Percentiles rank a stretch among this genome's conserved stretches.
Evolutionary conservation across 2,113 vertebrate genomes (phyloP).

Genomic region (Andinoacara biseriatus): DNA sequence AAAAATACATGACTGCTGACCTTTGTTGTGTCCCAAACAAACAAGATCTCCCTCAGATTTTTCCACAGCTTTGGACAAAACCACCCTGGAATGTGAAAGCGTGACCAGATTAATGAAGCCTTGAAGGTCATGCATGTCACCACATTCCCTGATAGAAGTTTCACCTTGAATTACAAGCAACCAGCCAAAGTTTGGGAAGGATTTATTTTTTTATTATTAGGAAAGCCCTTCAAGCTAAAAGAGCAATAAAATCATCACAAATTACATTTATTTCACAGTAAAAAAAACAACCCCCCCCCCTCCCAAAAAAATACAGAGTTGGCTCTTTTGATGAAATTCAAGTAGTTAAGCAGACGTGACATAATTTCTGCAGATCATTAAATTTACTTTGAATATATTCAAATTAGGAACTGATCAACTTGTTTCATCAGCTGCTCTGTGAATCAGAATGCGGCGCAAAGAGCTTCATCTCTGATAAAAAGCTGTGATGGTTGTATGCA

Average conservation of each 20-base stretch:
- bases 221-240: neutral
- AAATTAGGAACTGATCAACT: constrained; percentile 8
- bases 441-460: constrained; percentile 4
- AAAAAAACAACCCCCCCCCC: neutral
- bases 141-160: neutral
- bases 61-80: constrained; percentile 37
- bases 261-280: neutral
- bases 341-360: neutral
- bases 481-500: constrained; percentile 9
- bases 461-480: constrained; percentile 7
- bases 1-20: constrained; percentile 55
- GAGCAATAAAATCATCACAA: neutral
- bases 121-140: constrained; percentile 45
- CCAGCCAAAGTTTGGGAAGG: neutral
- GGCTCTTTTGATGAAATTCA: neutral
- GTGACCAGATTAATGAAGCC: constrained; percentile 21
- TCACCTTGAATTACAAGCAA: neutral
- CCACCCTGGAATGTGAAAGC: constrained; percentile 18
- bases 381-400: constrained; percentile 9
- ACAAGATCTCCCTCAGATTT: constrained; percentile 36
- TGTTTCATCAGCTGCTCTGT: constrained; percentile 28
- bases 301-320: no score
- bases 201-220: neutral
- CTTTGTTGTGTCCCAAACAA: constrained; percentile 67
- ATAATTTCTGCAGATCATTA: neutral